Conservation (phyloP, 2,797 vertebrate species). For the Chaenodraco wilsoni region DNA sequence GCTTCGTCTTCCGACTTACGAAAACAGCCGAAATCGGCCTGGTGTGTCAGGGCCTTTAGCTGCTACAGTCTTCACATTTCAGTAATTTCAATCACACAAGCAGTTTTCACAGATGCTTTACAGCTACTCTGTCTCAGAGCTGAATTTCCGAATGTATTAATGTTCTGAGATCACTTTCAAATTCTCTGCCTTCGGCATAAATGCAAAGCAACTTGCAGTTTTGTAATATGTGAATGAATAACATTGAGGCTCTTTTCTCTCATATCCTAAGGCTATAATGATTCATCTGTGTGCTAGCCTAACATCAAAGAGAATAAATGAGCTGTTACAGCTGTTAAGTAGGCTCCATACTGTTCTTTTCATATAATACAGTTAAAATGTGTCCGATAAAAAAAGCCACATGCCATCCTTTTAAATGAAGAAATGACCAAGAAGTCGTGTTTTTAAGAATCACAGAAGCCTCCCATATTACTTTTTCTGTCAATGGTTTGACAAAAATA, state of each 20-base stretch:
- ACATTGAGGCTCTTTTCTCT: constrained; percentile 7
- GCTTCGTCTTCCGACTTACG: no score
- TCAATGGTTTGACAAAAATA: background rate
- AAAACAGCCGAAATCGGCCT: no score
- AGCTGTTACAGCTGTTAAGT: background rate
- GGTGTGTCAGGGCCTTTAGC: background rate
- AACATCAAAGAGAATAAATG: constrained; percentile 37
- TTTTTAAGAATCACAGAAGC: background rate
- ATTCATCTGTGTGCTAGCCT: background rate
- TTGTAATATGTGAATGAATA: constrained; percentile 19
- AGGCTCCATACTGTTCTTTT: background rate
- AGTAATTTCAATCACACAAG: background rate
- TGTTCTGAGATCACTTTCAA: constrained; percentile 10
- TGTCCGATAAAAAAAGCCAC: background rate
- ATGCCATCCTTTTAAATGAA: background rate
- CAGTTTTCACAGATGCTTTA: background rate
- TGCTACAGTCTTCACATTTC: background rate
- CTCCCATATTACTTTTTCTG: background rate
- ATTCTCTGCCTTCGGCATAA: background rate
- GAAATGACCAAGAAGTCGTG: background rate
- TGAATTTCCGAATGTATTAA: constrained; percentile 1
- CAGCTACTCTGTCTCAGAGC: background rate
- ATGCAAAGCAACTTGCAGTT: background rate
- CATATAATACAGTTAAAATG: background rate
- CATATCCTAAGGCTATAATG: background rate